A percentile compares a stretch with the other conserved stretches of the same genome.
Evolutionary conservation across 1,140 invertebrate genomes (phyloP).

Genomic region (Cotesia typhae): DNA sequence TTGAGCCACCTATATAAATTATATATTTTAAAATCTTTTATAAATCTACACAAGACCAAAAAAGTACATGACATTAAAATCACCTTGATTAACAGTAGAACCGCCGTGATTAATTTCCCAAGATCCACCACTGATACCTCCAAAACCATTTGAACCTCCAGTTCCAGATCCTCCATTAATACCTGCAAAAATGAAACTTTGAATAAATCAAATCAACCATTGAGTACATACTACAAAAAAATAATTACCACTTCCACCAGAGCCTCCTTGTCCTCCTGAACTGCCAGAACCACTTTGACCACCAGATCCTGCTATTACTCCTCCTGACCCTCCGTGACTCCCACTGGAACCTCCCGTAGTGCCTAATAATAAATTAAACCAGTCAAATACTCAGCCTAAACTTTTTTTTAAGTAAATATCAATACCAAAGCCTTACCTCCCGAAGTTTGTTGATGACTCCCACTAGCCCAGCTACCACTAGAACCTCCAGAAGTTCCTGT

Average conservation of each 20-base stretch:
- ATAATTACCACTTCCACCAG: background rate
- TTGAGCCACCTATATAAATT: too few relatives aligned
- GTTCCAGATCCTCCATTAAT: background rate
- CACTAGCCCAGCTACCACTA: background rate
- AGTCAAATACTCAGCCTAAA: background rate
- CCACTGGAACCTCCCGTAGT: background rate
- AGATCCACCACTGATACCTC: background rate
- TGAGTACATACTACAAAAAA: background rate
- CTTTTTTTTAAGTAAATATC: background rate
- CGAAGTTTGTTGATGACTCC: background rate
- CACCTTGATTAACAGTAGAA: too few relatives aligned
- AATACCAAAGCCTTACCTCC: background rate
- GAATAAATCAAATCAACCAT: too few relatives aligned
- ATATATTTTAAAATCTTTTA: too few relatives aligned
- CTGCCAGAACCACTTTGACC: background rate
- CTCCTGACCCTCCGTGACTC: background rate
- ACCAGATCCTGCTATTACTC: background rate
- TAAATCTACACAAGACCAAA: too few relatives aligned
- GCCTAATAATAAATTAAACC: background rate
- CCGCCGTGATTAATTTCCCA: background rate
- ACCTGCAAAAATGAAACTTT: too few relatives aligned
- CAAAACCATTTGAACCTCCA: background rate
- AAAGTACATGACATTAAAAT: too few relatives aligned
- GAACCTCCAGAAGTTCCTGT: background rate
- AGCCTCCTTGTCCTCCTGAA: background rate